Percentiles rank a stretch among this genome's conserved stretches.
phyloP scores from a whole-genome alignment of 2,888 invertebrate species.

The Schizaphis graminum region DNA sequence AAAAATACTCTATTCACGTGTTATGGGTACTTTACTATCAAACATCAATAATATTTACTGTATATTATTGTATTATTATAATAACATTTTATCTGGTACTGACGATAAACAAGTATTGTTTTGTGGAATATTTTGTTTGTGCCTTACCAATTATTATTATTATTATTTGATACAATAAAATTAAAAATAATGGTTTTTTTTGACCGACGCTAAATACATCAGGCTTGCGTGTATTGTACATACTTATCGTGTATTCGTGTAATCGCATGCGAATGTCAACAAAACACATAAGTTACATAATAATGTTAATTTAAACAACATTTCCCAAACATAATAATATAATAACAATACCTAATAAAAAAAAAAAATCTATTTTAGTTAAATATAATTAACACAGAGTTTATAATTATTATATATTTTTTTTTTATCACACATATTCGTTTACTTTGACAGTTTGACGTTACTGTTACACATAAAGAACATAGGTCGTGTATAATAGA shows the following conservation, averaged over 20 bases:
- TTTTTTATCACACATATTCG: not conserved
- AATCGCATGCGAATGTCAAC: slow-evolving; percentile 6
- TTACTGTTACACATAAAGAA: not conserved
- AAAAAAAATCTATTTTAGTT: slow-evolving; percentile 12
- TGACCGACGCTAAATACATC: not conserved
- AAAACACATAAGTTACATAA: slow-evolving; percentile 19
- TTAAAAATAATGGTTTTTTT: not conserved
- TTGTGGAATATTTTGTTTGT: not conserved
- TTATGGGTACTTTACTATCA: not conserved
- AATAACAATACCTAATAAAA: not conserved
- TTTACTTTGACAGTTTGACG: not conserved
- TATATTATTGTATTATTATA: not conserved
- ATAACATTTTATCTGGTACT: not conserved
- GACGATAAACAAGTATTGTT: not conserved
- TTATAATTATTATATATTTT: not conserved
- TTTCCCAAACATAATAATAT: not conserved
- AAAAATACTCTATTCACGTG: not conserved
- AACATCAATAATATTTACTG: not conserved
- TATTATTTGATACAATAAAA: not conserved
- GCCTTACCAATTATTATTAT: not conserved
- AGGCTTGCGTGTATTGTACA: not conserved
- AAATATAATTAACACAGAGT: slow-evolving; percentile 7
- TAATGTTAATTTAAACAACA: not conserved
- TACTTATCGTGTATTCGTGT: not conserved
- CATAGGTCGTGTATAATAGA: not conserved